phyloP scores from a whole-genome alignment of 2,797 vertebrate species.

The Avahi laniger region DNA sequence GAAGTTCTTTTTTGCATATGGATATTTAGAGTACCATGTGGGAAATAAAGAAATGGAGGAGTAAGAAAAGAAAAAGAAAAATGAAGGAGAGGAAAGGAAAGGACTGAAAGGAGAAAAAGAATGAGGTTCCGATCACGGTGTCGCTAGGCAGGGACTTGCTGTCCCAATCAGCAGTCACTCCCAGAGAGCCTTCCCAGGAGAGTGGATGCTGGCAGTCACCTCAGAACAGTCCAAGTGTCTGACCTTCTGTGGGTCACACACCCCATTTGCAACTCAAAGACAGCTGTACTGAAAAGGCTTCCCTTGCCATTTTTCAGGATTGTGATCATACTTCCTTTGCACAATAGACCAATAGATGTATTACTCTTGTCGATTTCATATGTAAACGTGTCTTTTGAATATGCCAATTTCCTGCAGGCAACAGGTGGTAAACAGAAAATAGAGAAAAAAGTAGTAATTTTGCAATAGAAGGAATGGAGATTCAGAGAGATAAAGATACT shows the following conservation, averaged over 20 bases:
- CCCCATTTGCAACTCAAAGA: neutral
- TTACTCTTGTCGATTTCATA: constrained; percentile 49
- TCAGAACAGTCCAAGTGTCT: neutral
- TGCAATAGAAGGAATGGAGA: neutral
- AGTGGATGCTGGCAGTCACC: neutral
- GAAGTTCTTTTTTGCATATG: neutral
- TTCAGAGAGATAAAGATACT: neutral
- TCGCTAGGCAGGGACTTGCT: neutral
- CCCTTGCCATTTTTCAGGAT: neutral
- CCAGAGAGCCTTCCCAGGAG: neutral
- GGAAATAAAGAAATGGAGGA: neutral
- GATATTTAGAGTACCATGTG: neutral
- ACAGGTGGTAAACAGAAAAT: constrained; percentile 35
- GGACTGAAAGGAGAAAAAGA: neutral
- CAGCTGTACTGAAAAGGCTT: neutral
- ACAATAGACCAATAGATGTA: constrained; percentile 42
- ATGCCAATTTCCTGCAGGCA: constrained; percentile 46
- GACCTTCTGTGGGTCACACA: neutral
- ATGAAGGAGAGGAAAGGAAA: neutral
- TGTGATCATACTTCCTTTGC: constrained; percentile 25
- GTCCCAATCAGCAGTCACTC: neutral
- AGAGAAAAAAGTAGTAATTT: neutral
- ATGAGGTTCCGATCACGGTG: neutral
- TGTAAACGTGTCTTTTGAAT: constrained; percentile 65
- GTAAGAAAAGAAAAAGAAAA: neutral